Percentiles rank a stretch among this genome's conserved stretches.
These are phyloP conservation scores for Anhinga rufa DNA, from an alignment of 2,113 vertebrate species.

Conservation along the genomic window DNA sequence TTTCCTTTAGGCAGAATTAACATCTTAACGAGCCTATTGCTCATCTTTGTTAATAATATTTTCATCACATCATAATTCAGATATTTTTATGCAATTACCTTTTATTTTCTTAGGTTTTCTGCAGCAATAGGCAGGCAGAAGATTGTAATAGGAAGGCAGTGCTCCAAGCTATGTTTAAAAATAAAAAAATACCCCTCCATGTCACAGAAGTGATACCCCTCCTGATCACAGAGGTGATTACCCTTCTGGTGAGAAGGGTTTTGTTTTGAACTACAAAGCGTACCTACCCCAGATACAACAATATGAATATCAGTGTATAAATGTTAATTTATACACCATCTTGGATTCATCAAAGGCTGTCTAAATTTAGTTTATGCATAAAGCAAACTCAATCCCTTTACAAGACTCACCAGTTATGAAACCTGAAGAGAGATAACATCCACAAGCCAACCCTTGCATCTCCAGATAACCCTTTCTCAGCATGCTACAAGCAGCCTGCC, in stretches of 20 bases:
- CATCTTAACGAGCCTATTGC: not conserved
- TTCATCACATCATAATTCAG: not conserved
- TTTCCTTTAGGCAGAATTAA: not conserved
- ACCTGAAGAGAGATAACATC: not conserved
- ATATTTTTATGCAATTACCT: not conserved
- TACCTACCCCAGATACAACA: not conserved
- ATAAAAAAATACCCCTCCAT: too few species aligned
- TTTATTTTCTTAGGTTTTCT: not conserved
- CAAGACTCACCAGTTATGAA: not conserved
- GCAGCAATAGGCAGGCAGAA: not conserved
- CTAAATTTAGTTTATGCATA: not conserved
- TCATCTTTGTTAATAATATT: not conserved
- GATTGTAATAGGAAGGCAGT: too few species aligned
- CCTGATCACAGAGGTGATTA: too few species aligned
- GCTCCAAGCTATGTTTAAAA: too few species aligned
- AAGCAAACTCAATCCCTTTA: not conserved
- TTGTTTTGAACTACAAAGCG: not conserved
- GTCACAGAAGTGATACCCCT: too few species aligned
- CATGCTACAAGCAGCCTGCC: accelerated
- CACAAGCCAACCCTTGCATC: not conserved
- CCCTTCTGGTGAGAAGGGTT: not conserved
- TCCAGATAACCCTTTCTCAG: not conserved
- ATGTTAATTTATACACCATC: not conserved
- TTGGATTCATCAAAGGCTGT: not conserved
- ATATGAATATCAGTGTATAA: not conserved